Evolutionary conservation across 2,888 invertebrate genomes (phyloP).

Genomic region (Lasioglossum lativentre): DNA sequence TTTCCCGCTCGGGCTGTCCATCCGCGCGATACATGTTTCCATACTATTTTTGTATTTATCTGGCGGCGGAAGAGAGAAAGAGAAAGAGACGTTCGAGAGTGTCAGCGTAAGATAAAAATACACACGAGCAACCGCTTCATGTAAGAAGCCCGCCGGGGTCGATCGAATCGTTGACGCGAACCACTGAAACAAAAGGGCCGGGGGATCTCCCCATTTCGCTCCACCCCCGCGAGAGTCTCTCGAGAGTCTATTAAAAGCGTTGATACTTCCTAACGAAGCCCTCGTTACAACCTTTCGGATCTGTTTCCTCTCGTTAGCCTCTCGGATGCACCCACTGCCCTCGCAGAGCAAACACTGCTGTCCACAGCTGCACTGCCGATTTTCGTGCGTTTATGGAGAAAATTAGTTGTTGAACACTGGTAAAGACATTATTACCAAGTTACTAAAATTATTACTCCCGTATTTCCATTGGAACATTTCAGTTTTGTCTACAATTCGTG

Average conservation of each 20-base stretch:
- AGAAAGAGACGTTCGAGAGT: not conserved
- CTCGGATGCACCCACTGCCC: not conserved
- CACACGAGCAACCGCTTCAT: not conserved
- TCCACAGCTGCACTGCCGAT: no score
- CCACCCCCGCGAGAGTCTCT: conserved; percentile 5
- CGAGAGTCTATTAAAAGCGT: conserved; percentile 41
- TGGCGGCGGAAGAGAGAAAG: conserved; percentile 5
- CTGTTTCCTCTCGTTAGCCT: not conserved
- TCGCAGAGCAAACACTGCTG: not conserved
- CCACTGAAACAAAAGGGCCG: conserved; percentile 35
- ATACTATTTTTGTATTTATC: conserved; percentile 22
- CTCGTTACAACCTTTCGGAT: not conserved
- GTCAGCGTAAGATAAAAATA: conserved; percentile 38
- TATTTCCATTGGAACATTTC: no score
- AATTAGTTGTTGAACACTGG: no score
- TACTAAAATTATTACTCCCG: no score
- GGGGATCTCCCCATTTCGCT: not conserved
- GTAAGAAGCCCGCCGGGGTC: conserved; percentile 33
- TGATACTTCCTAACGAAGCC: not conserved
- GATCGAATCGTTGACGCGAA: conserved; percentile 41
- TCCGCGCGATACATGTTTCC: not conserved
- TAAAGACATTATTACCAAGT: no score
- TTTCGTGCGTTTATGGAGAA: no score
- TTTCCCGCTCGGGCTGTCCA: not conserved
- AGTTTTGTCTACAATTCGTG: no score